Base-by-base conservation (phyloP, 2,113 vertebrate species). In the Thunnus maccoyii region DNA sequence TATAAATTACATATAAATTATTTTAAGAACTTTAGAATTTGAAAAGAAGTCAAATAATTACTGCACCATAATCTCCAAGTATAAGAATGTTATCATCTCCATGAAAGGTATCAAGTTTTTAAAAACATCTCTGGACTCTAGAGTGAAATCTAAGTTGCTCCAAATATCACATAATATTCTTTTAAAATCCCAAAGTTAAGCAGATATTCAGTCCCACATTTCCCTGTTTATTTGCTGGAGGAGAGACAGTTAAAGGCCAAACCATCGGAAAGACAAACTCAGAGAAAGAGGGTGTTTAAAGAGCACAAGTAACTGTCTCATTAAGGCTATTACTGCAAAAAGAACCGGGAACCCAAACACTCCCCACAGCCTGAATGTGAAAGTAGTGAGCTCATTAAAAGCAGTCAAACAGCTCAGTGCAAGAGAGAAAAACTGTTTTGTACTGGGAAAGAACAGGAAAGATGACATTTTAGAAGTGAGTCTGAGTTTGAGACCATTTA, bases 331-430 rank as follows among this genome's bases (percentile, higher is more conserved):
- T 85, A 82, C 77, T 63, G 73, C 70, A 74, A 77, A 58, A 70
- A 65, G 51, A 83, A 63, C 16, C 36, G 80, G 64, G 30, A 84
- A 82, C 68, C 69, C 17, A 79, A 71, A 85, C 50, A 78, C 51
- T 56, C n/a, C 66, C 14, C 48, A 76, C 11, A 36, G 86, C 76
- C 75, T 79, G 60, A 71, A 80, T 11, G 13, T 30, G 57, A 58
- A 58, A 51, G 13, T 60, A 17, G 16, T 8, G 51, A 71, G 89
- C 88, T 92, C 86, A 90, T 89, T 89, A 87, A 88, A 89, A 61
- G 46, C 76, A 83, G 77, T 20, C 22, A 86, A 81, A 87, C 62
- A 10, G 22, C 32, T 63, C 11, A 46, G 78, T 64, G 78, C 58
- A 66, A 67, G 27, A 61, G 41, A 20, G 9, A 41, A 71, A 71